These are phyloP conservation scores for Pseudococcus viburni DNA, from an alignment of 2,888 invertebrate genomes.

Conservation along the genomic window DNA sequence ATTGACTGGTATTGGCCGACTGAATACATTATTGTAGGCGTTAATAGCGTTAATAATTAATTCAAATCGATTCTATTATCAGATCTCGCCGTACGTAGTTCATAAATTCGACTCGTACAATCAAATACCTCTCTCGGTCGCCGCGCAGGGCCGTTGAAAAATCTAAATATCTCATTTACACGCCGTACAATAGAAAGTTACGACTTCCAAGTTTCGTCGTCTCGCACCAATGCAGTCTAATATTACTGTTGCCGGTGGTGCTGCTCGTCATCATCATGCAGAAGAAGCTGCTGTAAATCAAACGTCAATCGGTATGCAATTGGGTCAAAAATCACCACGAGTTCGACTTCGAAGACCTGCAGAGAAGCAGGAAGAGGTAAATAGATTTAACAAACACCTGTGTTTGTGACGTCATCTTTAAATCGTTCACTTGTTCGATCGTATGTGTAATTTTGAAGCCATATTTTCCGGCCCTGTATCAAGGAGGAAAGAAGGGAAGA, in stretches of 20 bases:
- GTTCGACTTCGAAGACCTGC: not conserved
- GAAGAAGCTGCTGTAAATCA: not conserved
- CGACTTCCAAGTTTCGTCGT: not conserved
- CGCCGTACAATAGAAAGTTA: not conserved
- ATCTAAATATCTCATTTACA: not conserved
- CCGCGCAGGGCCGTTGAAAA: not conserved
- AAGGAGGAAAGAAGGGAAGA: too few species aligned
- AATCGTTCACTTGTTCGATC: too few species aligned
- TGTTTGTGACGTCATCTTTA: too few species aligned
- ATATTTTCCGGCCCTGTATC: too few species aligned
- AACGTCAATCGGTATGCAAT: not conserved
- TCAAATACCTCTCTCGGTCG: not conserved
- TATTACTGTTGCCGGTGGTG: not conserved
- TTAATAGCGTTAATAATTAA: constrained; percentile 2
- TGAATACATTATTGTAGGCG: constrained; percentile 12
- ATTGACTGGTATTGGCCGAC: not conserved
- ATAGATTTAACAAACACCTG: not conserved
- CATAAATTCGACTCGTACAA: not conserved
- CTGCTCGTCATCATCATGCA: not conserved
- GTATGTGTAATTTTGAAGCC: too few species aligned
- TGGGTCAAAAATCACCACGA: constrained; percentile 22
- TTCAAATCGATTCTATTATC: constrained; percentile 1
- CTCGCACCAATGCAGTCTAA: not conserved
- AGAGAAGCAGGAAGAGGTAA: not conserved
- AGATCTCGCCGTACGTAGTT: not conserved